Evolutionary conservation across 2,113 vertebrate genomes (phyloP).

Genomic region (Nesospiza acunhae): DNA sequence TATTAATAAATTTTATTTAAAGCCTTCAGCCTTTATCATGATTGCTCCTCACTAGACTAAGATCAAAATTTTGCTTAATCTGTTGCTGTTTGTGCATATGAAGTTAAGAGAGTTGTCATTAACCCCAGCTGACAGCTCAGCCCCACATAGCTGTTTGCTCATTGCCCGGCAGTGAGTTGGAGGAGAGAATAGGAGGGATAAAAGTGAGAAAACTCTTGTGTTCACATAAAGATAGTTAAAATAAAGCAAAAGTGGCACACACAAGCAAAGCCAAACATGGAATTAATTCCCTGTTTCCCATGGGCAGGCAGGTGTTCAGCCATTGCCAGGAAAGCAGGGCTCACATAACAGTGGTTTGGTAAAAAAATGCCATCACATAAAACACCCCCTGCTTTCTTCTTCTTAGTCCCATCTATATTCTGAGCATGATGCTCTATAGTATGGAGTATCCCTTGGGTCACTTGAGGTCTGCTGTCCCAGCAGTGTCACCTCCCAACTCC

Average conservation of each 20-base stretch:
- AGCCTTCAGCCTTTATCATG: not conserved
- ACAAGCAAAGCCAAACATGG: not conserved
- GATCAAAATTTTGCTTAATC: not conserved
- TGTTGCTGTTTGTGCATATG: not conserved
- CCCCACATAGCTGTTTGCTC: fast-evolving
- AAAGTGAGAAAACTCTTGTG: not conserved
- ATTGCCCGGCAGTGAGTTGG: not conserved
- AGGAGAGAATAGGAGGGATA: not conserved
- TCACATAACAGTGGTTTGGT: not conserved
- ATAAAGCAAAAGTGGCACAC: not conserved
- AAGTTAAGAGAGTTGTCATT: not conserved
- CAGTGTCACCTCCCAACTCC: not conserved
- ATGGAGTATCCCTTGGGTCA: not conserved
- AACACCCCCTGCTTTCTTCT: not conserved
- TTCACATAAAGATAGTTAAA: not conserved
- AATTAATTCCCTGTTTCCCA: not conserved
- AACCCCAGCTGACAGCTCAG: not conserved
- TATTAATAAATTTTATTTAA: not conserved
- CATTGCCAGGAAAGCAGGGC: not conserved
- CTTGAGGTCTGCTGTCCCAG: not conserved
- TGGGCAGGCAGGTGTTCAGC: not conserved
- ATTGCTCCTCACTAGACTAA: not conserved
- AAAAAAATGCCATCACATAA: not conserved
- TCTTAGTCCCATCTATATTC: not conserved
- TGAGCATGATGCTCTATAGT: not conserved